Base-by-base conservation (phyloP, 2,888 invertebrate genomes). In the Thecophora atra region DNA sequence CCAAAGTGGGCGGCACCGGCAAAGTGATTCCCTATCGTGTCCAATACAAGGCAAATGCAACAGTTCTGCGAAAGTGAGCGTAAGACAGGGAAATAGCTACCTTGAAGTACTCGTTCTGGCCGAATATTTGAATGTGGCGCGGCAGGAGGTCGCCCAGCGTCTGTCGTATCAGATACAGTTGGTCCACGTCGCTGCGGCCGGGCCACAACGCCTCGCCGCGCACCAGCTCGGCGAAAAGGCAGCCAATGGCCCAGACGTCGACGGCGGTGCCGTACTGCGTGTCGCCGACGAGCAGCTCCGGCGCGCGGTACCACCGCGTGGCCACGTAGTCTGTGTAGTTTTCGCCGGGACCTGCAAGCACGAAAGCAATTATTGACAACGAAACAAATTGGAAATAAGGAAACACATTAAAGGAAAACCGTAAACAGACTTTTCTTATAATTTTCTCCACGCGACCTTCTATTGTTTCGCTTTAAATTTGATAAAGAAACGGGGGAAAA, bases 241-340 rank as follows among this genome's bases (percentile, higher is more conserved):
- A 96, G 37, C 96, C 99, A 78, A 99, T 96, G 67, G 99, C 99
- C 99, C 99, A 99, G 5, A 99, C 95, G 86, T 99, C 99, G 0
- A 99, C 87, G 0, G 96, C 94, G 1, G 94, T 92, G 75, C 95
- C 93, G 82, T 95, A 96, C 86, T 94, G 92, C 21, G 97, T 97
- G 87, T 99, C 99, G 0, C 99, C 99, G 0, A 99, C 99, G 63
- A 99, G 89, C 28, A 99, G 89, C 86, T 99, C 99, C 0, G 99
- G 99, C 6, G 98, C 95, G 74, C 99, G 90, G 88, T 99, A 99
- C 99, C 99, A 99, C 70, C 99, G 90, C 51, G 99, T 99, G 60
- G 99, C 99, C 77, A 99, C 99, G 87, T 99, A 99, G 87, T 99
- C 99, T 70, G 99, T 99, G 87, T 98, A 99, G 86, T 97, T 96